Evolutionary conservation across 2,113 vertebrate species (phyloP), one percentile per base, ranked within the genome.

Genomic region (Camarhynchus parvulus): DNA sequence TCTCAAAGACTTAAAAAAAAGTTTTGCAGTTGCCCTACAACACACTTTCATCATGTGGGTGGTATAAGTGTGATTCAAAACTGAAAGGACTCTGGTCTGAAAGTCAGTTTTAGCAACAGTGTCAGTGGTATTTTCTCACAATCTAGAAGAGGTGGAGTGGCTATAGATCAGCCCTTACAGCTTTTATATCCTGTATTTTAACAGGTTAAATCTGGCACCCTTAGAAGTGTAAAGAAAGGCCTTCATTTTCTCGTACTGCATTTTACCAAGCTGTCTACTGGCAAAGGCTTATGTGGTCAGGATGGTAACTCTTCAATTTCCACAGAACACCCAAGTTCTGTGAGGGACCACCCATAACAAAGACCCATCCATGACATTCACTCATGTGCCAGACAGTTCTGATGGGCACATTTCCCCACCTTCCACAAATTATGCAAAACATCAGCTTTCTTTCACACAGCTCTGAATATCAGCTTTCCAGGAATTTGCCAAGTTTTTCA

Each of bases 401-500:
- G 44, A 63, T 19, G 4, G 74, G 46, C 22, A 24, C 22, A 31
- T 55, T 70, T 63, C 25, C 24, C 6, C 2, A 3, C 6, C 21
- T 81, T 83, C 47, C 76, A 39, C 52, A 75, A 92, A 81, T 56
- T 49, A 81, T 2, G 4, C 47, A 39, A 70, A 93, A 64, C 9
- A 31, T 10, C 35, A 74, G 15, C 35, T 83, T 82, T 79, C 46
- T 69, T 80, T 59, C 1, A 1, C 7, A 33, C 22, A 78, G 30
- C 22, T 74, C 31, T 53, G 79, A 96, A 70, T 10, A 44, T 7
- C 41, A 90, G 64, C 92, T 94, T 93, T 93, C 68, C 61, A 96
- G 68, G 85, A 94, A 93, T 80, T 77, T 78, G 50, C 52, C 68
- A 92, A 59, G 56, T 94, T 95, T 95, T 61, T 86, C 79, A 77